Base-by-base conservation (phyloP, 1,140 invertebrate species). In the Caenorhabditis brenneri region DNA sequence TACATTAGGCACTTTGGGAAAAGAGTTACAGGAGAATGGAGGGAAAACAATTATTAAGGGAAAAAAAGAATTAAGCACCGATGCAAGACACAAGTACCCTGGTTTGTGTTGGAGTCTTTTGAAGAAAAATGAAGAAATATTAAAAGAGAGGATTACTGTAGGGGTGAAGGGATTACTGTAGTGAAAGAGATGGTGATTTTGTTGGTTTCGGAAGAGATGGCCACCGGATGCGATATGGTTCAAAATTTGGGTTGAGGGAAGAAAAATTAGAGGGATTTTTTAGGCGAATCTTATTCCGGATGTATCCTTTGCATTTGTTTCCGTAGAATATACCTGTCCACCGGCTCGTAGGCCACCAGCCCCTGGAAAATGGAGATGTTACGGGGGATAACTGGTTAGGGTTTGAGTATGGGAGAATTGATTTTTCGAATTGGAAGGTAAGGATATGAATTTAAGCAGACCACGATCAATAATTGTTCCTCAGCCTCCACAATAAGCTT, bases 281-380 rank as follows among this genome's bases (percentile, higher is more conserved):
- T 53, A 80, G 19, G 74, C 74, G 53, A 84, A 60, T 42, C 79
- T 86, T 82, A 86, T 53, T 65, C 78, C 78, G 85, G 85, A 39
- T 83, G 85, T 46, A 86, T 84, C 82, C 85, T 86, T 86, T 78
- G 86, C 81, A 80, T 84, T 49, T 80, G 78, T 39, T 84, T 80
- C 85, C 65, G 65, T 42, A 83, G 79, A 31, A 80, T 65, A 79
- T 86, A 86, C 85, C 85, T 79, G 82, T 86, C 85, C 80, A 86
- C 85, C 42, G 81, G 85, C 69, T 80, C 81, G 85, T 86, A 86
- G 24, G 78, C 55, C 51, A 86, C 79, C 74, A 86, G 81, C 55
- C 85, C 85, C 85, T 86, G 85, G n/a, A 86, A 86, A 46, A 36
- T n/a, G 49, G 7, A 4, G 0, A 51, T n/a, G 3, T n/a, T 51